Conservation (phyloP, 2,113 vertebrate genomes). For the Tringa solitaria region DNA sequence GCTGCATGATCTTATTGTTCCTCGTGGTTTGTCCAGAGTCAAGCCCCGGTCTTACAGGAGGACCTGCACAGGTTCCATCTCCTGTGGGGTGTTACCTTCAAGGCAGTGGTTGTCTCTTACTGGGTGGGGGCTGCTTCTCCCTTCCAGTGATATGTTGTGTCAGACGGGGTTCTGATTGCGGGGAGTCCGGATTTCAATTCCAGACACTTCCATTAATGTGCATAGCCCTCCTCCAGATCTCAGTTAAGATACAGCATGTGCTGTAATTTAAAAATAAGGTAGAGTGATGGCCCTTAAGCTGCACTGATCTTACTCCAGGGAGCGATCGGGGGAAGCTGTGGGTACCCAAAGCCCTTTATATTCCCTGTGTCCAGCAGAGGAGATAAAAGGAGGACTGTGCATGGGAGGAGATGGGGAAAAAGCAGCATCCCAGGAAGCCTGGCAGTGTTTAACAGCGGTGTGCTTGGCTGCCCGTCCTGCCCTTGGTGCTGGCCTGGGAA, state of each 20-base stretch:
- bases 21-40: background rate
- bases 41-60: background rate
- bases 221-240: background rate
- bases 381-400: background rate
- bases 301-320: background rate
- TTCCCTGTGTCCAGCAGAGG: background rate
- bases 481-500: background rate
- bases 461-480: background rate
- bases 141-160: background rate
- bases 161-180: background rate
- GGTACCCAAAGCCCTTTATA: background rate
- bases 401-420: background rate
- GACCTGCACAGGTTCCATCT: fast-evolving
- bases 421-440: background rate
- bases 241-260: fast-evolving
- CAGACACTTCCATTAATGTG: background rate
- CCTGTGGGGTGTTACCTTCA: fast-evolving
- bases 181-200: background rate
- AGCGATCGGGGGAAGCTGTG: background rate
- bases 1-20: background rate
- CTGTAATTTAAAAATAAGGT: background rate
- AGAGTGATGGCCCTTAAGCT: background rate
- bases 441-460: background rate
- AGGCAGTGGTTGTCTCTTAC: background rate
- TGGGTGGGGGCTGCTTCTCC: background rate